phyloP scores from a whole-genome alignment of 1,140 invertebrate species.

The Brachionus rotundiformis region DNA sequence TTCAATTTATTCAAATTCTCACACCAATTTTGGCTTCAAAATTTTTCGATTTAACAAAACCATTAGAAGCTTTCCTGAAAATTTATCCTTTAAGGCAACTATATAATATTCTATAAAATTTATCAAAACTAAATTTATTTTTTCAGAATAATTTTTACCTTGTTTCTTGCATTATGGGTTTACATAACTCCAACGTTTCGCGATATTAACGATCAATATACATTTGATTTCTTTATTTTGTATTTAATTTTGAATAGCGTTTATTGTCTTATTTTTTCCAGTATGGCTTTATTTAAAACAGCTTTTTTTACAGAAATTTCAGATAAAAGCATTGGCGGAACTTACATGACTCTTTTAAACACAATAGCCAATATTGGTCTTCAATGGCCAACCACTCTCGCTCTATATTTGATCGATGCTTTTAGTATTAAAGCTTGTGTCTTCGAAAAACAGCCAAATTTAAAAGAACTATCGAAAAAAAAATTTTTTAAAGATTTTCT shows the following conservation, averaged over 20 bases:
- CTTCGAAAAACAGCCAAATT: not conserved
- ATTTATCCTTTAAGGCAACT: conserved; percentile 35
- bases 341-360: conserved; percentile 98
- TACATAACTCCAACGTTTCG: conserved; percentile 30
- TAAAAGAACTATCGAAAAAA: not conserved
- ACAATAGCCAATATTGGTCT: conserved; percentile 87
- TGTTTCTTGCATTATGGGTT: conserved; percentile 26
- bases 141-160: not conserved
- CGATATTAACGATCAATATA: not conserved
- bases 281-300: conserved; percentile 77
- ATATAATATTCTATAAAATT: too few species aligned
- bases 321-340: conserved; percentile 84
- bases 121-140: not conserved
- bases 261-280: not conserved
- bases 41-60: conserved; percentile 81
- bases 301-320: conserved; percentile 81
- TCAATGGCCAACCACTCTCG: not conserved
- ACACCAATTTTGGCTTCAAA: conserved; percentile 83
- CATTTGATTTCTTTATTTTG: conserved; percentile 24
- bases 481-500: not conserved
- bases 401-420: not conserved
- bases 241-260: not conserved
- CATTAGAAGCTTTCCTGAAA: conserved; percentile 59
- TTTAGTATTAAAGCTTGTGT: not conserved
- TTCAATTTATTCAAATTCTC: conserved; percentile 90